Conservation (phyloP, 2,888 invertebrate species). For the Eupithecia inturbata region DNA sequence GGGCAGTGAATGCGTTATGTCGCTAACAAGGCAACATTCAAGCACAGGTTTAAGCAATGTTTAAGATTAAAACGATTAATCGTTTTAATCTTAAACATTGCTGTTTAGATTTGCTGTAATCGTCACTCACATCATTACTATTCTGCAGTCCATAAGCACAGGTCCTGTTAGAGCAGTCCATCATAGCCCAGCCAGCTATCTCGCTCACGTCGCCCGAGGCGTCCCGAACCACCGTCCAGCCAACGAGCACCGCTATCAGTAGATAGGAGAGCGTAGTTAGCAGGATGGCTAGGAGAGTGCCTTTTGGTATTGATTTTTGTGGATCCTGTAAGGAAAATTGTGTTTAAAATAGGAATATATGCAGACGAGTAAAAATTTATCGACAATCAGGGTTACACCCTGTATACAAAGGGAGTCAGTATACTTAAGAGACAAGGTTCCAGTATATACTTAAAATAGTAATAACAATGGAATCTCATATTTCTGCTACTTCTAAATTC, state of each 20-base stretch:
- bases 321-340: slow-evolving; percentile 87
- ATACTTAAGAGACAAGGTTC: neutral
- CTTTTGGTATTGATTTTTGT: slow-evolving; percentile 94
- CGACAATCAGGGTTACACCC: too few species aligned
- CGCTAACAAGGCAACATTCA: too few species aligned
- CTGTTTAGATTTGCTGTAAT: too few species aligned
- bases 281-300: slow-evolving; percentile 95
- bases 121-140: slow-evolving; percentile 88
- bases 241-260: slow-evolving; percentile 91
- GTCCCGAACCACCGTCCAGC: slow-evolving; percentile 90
- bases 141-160: slow-evolving; percentile 91
- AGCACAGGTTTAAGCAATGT: too few species aligned
- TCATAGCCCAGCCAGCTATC: slow-evolving; percentile 81
- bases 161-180: slow-evolving; percentile 78
- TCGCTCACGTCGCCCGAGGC: slow-evolving; percentile 89
- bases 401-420: neutral
- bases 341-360: too few species aligned
- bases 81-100: too few species aligned
- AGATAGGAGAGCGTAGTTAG: slow-evolving; percentile 95
- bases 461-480: neutral
- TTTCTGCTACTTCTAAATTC: neutral
- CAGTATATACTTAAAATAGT: neutral
- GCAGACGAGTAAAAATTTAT: neutral
- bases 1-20: too few species aligned
- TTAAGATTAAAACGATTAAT: too few species aligned